Conservation (phyloP, 2,797 vertebrate species). For the Cryptoblepharus egeriae region DNA sequence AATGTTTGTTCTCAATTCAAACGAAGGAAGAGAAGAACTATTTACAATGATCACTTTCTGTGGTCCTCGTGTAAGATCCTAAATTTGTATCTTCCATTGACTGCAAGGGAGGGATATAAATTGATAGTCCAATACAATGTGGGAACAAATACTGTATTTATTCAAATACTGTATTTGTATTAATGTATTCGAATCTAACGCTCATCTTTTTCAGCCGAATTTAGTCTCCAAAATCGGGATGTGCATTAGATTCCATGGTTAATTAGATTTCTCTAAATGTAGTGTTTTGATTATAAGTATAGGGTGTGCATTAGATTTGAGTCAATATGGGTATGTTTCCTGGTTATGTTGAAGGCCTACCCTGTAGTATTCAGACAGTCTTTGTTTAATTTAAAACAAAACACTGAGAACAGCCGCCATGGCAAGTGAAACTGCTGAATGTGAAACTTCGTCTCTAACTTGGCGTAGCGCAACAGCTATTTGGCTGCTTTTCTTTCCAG, state of each 20-base stretch:
- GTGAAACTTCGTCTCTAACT: not conserved
- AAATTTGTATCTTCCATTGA: conserved; percentile 9
- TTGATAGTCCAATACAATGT: conserved; percentile 4
- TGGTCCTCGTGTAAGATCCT: not conserved
- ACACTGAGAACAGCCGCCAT: conserved; percentile 18
- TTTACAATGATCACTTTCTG: not conserved
- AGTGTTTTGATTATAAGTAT: no score
- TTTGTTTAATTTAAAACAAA: conserved; percentile 40
- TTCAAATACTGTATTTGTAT: no score
- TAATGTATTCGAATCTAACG: no score
- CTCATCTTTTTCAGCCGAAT: no score
- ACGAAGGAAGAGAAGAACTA: no score
- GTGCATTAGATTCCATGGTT: no score
- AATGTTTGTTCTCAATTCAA: no score
- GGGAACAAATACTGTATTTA: no score
- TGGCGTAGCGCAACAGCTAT: conserved; percentile 12
- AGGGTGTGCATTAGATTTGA: no score
- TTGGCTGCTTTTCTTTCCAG: conserved; percentile 32
- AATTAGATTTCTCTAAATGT: no score
- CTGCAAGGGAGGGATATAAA: not conserved
- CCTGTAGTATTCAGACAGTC: not conserved
- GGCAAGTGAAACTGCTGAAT: conserved; percentile 14
- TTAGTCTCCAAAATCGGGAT: no score
- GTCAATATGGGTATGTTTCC: no score
- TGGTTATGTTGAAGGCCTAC: not conserved